phyloP scores from a whole-genome alignment of 2,888 invertebrate genomes.

The Craniophora ligustri region DNA sequence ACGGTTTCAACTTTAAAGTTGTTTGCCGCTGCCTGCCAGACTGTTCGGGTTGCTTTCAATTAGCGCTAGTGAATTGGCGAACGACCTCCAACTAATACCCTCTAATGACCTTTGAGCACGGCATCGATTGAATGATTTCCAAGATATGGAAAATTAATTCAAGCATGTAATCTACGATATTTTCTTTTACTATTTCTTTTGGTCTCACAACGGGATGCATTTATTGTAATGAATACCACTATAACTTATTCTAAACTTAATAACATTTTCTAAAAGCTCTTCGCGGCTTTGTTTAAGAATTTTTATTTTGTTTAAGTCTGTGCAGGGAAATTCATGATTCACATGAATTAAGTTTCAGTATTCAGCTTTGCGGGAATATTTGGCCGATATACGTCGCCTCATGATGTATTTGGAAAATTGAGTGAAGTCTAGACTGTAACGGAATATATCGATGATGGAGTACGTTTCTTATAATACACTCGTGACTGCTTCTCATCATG shows the following conservation, averaged over 20 bases:
- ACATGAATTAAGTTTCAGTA: conserved; percentile 10
- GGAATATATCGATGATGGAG: conserved; percentile 1
- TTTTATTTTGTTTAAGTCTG: conserved; percentile 9
- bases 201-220: too few relatives aligned
- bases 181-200: too few relatives aligned
- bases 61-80: conserved; percentile 55
- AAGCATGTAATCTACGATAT: too few relatives aligned
- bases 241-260: too few relatives aligned
- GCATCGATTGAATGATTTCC: too few relatives aligned
- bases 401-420: conserved; percentile 30
- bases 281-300: too few relatives aligned
- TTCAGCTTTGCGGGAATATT: background rate
- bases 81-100: conserved; percentile 48
- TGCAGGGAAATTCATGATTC: conserved; percentile 5
- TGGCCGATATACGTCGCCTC: conserved; percentile 1
- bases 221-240: too few relatives aligned
- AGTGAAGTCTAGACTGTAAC: too few relatives aligned
- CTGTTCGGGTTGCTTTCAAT: conserved; percentile 58
- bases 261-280: background rate
- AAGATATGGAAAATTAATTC: too few relatives aligned
- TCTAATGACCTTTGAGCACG: conserved; percentile 46
- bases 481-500: too few relatives aligned
- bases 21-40: conserved; percentile 42
- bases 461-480: too few relatives aligned
- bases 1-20: conserved; percentile 50